Percentiles rank a stretch among this genome's conserved stretches.
Conservation (phyloP, 2,113 vertebrate genomes). For the Bufo gargarizans region DNA sequence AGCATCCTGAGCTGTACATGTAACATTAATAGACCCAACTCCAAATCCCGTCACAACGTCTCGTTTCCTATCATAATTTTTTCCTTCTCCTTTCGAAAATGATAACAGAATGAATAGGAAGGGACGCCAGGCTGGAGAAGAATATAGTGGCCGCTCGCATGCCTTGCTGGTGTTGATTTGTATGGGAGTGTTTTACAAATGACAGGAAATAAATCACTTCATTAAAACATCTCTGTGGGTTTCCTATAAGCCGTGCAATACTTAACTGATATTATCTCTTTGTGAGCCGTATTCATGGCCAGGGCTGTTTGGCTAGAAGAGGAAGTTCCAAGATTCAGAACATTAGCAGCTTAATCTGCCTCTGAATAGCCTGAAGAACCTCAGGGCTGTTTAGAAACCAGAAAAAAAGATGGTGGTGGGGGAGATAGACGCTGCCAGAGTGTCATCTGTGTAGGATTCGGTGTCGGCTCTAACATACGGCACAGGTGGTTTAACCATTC, state of each 20-base stretch:
- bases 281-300: constrained; percentile 7
- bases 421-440: background rate
- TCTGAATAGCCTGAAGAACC: constrained; percentile 2
- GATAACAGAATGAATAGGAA: background rate
- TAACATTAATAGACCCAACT: background rate
- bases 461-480: background rate
- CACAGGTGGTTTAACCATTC: background rate
- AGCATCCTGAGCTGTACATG: too few species aligned
- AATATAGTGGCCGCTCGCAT: background rate
- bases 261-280: constrained; percentile 44
- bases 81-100: background rate
- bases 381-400: constrained; percentile 12
- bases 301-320: background rate
- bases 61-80: constrained; percentile 4
- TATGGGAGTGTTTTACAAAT: constrained; percentile 31
- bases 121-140: background rate
- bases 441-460: background rate
- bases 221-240: constrained; percentile 46
- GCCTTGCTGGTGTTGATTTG: constrained; percentile 3
- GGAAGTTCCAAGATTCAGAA: constrained; percentile 6
- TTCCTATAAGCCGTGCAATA: constrained; percentile 28
- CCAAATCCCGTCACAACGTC: background rate
- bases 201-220: constrained; percentile 54
- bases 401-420: background rate
- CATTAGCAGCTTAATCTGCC: constrained; percentile 18